Evolutionary conservation across 2,113 vertebrate species (phyloP).

Genomic region (Xerus inauris): DNA sequence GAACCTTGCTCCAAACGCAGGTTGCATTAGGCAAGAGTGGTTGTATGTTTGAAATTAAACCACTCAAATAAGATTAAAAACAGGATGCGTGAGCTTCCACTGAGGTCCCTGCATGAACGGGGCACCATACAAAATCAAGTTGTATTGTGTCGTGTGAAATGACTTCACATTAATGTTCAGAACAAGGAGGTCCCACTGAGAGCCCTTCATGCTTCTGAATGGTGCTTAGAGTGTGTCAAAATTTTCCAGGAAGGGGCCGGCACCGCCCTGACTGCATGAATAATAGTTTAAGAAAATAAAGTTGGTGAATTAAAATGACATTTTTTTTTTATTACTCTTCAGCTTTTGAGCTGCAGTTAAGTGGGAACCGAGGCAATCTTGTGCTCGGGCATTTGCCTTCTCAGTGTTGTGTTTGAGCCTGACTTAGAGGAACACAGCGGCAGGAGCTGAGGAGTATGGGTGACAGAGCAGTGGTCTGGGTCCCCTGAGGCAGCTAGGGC

Average conservation of each 20-base stretch:
- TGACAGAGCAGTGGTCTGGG: background rate
- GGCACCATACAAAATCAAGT: conserved; percentile 76
- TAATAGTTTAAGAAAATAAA: background rate
- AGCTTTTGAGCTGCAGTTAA: background rate
- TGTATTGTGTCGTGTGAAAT: conserved; percentile 45
- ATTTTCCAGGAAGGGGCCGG: conserved; percentile 46
- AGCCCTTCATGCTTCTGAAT: conserved; percentile 60
- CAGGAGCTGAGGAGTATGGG: accelerated
- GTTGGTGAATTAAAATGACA: conserved; percentile 40
- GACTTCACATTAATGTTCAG: conserved; percentile 1
- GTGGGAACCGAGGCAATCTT: background rate
- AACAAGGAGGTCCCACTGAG: conserved; percentile 60
- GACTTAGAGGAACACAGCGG: accelerated
- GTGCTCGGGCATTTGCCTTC: accelerated
- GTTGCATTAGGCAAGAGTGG: conserved; percentile 64
- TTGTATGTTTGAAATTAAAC: conserved; percentile 79
- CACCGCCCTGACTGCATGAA: background rate
- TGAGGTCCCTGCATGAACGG: conserved; percentile 53
- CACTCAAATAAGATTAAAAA: conserved; percentile 72
- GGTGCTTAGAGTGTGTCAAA: conserved; percentile 62
- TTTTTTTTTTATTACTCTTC: conserved; percentile 21
- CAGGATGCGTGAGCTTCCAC: conserved; percentile 37
- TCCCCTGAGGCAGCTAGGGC: too few relatives aligned
- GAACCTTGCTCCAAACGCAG: conserved; percentile 53
- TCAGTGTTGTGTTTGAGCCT: accelerated